Conservation (phyloP, 2,113 vertebrate genomes). For the Psittacus erithacus region DNA sequence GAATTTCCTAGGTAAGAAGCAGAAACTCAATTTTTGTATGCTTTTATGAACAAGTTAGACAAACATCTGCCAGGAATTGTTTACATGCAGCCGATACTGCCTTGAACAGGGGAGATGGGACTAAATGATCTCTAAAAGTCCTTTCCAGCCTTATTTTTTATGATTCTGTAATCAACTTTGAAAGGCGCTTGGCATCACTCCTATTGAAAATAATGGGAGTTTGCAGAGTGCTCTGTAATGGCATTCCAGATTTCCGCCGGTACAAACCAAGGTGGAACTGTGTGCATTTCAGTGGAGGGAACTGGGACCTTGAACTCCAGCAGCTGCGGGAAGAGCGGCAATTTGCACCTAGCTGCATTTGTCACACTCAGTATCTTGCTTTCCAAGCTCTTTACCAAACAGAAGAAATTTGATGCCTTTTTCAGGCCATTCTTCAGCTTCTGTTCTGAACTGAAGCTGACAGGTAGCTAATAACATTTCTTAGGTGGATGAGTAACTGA, state of each 20-base stretch:
- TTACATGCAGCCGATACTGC: conserved; percentile 42
- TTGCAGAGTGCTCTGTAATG: conserved; percentile 1
- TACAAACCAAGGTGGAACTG: conserved; percentile 41
- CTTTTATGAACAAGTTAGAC: conserved; percentile 32
- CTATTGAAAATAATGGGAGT: conserved; percentile 35
- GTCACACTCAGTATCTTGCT: not conserved
- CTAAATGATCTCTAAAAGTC: conserved; percentile 68
- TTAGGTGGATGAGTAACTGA: not conserved
- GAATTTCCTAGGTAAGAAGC: not conserved
- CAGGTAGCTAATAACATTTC: not conserved
- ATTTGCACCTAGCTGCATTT: conserved; percentile 20
- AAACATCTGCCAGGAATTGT: conserved; percentile 62
- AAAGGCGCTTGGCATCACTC: conserved; percentile 50
- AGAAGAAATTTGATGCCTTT: not conserved
- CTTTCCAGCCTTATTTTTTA: conserved; percentile 56
- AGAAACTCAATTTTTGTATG: not conserved
- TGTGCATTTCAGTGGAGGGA: not conserved
- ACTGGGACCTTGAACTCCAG: not conserved
- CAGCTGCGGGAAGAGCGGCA: not conserved
- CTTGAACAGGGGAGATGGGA: conserved; percentile 29
- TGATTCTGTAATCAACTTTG: conserved; percentile 58
- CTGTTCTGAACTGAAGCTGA: not conserved
- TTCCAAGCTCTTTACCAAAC: not conserved
- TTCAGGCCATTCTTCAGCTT: not conserved
- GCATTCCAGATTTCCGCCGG: conserved; percentile 9